Base-by-base conservation (phyloP, 2,113 vertebrate species). In the Misgurnus mizolepis region DNA sequence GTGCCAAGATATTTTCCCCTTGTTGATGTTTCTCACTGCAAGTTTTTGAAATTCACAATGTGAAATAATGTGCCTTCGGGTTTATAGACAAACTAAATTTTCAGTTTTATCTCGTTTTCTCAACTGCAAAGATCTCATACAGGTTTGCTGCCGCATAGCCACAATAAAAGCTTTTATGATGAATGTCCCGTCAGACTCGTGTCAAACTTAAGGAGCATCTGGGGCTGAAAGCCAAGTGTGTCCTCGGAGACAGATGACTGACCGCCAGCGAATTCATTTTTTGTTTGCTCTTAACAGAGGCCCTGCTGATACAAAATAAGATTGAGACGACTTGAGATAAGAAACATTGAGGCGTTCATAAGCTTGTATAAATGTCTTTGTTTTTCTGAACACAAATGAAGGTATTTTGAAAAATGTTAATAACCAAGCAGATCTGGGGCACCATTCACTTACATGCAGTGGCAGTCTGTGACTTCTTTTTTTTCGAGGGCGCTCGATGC, bases 191-290 rank as follows among this genome's bases (percentile, higher is more conserved):
- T 60, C 58, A 7, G 49, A 75, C 56, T 6, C 2, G 43, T 18
- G 49, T 71, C 53, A 41, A 34, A 64, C n/a, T 65, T 56, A 34
- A 12, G 27, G 50, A 56, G 50, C 18, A 14, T 80, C 47, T 56
- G 70, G 10, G 69, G 79, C 61, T n/a, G 9, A 6, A n/a, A 50
- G 40, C 79, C 62, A 80, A 67, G 40, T 49, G 7, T 1, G 6
- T 69, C 74, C 67, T 71, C 39, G 43, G 61, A 70, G 66, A 77
- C 40, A n/a, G 6, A 34, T 4, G 47, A 12, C 45, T 11, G 27
- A 4, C 43, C 18, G 45, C 75, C 58, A 76, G 66, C 41, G 39
- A 62, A 47, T 41, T 53, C 41, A 15, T 15, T 45, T 71, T 50
- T 61, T 22, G 53, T 8, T 53, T 34, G 8, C 55, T 15, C 7